A percentile compares a stretch with the other conserved stretches of the same genome.
Conservation (phyloP, 2,888 invertebrate genomes). For the Lasioglossum malachurum region DNA sequence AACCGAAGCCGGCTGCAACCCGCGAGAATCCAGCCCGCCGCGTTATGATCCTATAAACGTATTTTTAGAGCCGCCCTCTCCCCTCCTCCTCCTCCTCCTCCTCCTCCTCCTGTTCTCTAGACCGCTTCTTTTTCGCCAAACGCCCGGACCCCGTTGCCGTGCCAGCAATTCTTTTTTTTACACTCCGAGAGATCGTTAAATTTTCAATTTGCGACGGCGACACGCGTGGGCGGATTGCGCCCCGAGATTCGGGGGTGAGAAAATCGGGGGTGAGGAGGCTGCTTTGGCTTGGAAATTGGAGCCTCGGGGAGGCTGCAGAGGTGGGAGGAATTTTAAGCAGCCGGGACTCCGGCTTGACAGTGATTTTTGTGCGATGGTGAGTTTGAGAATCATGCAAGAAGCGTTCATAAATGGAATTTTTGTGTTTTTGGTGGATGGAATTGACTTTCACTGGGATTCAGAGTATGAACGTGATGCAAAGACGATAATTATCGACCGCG, state of each 20-base stretch:
- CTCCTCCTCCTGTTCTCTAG: neutral
- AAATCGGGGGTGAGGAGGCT: neutral
- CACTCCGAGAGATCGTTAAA: conserved; percentile 49
- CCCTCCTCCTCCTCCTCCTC: conserved; percentile 17
- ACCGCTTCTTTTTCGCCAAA: conserved; percentile 26
- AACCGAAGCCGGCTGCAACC: conserved; percentile 30
- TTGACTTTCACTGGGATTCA: neutral
- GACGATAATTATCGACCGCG: conserved; percentile 31
- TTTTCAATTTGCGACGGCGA: conserved; percentile 61
- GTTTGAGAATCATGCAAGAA: neutral
- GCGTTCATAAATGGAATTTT: neutral
- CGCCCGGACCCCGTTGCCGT: conserved; percentile 1
- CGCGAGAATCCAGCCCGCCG: conserved; percentile 54
- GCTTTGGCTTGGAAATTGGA: conserved; percentile 2
- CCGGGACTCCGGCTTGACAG: neutral
- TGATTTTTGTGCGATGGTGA: neutral
- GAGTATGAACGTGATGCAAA: neutral
- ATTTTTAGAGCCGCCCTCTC: conserved; percentile 77
- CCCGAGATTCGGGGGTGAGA: neutral
- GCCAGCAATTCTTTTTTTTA: conserved; percentile 1
- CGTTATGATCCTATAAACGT: conserved; percentile 81
- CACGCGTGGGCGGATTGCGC: conserved; percentile 36
- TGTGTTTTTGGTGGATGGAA: neutral
- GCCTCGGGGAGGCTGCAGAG: neutral
- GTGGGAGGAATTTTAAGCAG: neutral